Conservation (phyloP, 1,140 invertebrate species). For the Chironomus tepperi region DNA sequence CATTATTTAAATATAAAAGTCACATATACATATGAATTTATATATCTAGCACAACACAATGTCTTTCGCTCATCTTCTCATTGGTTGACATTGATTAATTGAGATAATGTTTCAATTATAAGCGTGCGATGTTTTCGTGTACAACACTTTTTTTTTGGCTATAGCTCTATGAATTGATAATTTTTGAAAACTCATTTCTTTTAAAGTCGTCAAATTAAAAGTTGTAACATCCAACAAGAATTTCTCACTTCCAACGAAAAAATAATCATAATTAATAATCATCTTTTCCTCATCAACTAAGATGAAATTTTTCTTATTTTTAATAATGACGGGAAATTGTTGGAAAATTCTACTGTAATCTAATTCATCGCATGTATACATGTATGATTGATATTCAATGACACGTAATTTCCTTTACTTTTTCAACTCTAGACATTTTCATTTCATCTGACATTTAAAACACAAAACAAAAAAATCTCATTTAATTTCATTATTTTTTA, state of each 20-base stretch:
- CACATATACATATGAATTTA: not conserved
- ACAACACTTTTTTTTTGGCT: not conserved
- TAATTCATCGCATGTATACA: not conserved
- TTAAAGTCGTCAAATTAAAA: not conserved
- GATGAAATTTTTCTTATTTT: not conserved
- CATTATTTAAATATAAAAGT: not conserved
- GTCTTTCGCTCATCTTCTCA: not conserved
- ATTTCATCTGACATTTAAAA: constrained; percentile 14
- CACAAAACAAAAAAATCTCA: not conserved
- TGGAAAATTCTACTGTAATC: not conserved
- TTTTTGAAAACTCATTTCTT: not conserved
- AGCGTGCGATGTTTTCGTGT: not conserved
- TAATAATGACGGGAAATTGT: constrained; percentile 8
- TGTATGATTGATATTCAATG: constrained; percentile 20
- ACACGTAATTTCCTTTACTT: constrained; percentile 19
- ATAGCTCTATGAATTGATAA: not conserved
- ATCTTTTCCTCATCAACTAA: not conserved
- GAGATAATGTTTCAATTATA: constrained; percentile 14
- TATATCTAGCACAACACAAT: not conserved
- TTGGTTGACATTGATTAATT: constrained; percentile 9
- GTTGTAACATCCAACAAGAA: not conserved
- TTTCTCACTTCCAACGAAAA: not conserved
- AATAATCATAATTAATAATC: not conserved
- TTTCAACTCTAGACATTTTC: not conserved
- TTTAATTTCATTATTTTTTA: no score